Evolutionary conservation across 2,113 vertebrate genomes (phyloP).

Genomic region (Calidris pugnax): DNA sequence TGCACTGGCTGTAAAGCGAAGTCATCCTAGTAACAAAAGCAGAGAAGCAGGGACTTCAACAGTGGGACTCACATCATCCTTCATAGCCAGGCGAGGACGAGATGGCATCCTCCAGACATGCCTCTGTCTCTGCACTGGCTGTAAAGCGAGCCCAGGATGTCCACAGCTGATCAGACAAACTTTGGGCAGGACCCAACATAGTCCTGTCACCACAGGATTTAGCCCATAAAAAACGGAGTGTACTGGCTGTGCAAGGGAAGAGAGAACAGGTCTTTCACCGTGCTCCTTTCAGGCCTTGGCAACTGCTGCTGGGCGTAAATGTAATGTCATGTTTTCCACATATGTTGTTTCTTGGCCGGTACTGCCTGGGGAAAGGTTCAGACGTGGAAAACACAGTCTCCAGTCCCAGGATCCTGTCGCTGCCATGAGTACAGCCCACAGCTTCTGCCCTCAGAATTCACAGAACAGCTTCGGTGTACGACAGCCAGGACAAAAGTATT

Average conservation of each 20-base stretch:
- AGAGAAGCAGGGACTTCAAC: background rate
- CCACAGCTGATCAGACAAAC: background rate
- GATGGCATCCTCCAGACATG: background rate
- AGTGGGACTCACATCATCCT: background rate
- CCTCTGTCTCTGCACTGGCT: background rate
- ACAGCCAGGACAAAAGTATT: background rate
- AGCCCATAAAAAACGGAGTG: background rate
- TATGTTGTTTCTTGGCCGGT: background rate
- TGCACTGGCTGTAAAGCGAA: background rate
- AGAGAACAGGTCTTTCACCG: background rate
- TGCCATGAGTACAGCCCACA: background rate
- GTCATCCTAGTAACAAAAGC: too few species aligned
- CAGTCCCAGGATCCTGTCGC: background rate
- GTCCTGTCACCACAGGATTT: background rate
- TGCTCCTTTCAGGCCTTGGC: background rate
- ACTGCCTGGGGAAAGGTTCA: background rate
- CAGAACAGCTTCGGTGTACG: fast-evolving
- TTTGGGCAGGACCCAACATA: background rate
- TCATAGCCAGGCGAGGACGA: fast-evolving
- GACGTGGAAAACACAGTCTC: background rate
- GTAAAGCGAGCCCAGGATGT: background rate
- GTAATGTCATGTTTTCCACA: background rate
- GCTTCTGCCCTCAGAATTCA: background rate
- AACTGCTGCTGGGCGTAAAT: background rate
- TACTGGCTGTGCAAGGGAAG: background rate